Percentiles rank a stretch among this genome's conserved stretches.
Evolutionary conservation across 2,113 vertebrate genomes (phyloP).

Genomic region (Deroptyus accipitrinus): DNA sequence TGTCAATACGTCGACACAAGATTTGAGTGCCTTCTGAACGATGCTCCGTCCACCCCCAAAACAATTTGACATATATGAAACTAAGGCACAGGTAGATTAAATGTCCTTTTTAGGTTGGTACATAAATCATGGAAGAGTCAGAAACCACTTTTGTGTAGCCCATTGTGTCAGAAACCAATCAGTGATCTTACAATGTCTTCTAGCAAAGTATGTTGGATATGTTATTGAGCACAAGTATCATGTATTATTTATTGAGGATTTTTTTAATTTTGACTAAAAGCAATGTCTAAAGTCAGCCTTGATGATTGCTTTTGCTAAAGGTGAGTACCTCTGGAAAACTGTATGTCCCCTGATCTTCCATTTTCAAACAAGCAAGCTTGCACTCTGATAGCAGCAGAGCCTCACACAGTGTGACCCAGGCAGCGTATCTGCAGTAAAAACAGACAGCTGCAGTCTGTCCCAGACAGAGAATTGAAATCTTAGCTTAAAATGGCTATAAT

Average conservation of each 20-base stretch:
- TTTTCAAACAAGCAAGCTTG: background rate
- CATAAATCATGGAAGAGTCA: background rate
- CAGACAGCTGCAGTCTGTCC: background rate
- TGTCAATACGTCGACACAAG: background rate
- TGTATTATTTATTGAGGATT: background rate
- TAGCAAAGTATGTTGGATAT: background rate
- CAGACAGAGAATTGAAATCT: conserved; percentile 9
- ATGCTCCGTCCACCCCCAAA: background rate
- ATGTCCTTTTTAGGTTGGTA: background rate
- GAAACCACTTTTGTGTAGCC: background rate
- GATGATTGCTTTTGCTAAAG: background rate
- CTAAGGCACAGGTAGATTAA: background rate
- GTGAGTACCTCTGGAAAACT: background rate
- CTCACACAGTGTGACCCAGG: fast-evolving
- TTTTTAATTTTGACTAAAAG: background rate
- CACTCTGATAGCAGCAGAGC: fast-evolving
- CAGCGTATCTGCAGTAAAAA: fast-evolving
- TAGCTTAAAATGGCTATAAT: background rate
- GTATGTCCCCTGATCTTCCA: background rate
- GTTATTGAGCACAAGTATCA: background rate
- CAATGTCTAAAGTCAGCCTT: background rate
- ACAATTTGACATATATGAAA: background rate
- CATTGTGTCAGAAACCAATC: background rate
- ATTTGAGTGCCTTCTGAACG: background rate
- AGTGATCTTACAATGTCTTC: fast-evolving